Conservation (phyloP, 2,888 invertebrate genomes). For the Pegoplata infirma region DNA sequence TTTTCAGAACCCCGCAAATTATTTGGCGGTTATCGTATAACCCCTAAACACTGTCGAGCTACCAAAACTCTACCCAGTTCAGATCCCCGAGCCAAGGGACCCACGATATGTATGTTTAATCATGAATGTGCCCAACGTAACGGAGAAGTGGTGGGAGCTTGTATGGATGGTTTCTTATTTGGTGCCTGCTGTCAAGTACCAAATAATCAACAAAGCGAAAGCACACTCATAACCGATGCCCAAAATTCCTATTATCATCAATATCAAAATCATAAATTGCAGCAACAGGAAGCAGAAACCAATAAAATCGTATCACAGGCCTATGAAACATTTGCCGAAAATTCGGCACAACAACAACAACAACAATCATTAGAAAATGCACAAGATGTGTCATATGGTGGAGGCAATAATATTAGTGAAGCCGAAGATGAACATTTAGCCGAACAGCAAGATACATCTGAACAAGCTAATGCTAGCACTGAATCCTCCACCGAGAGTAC, state of each 20-base stretch:
- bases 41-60: slow-evolving; percentile 88
- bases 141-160: slow-evolving; percentile 92
- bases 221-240: slow-evolving; percentile 75
- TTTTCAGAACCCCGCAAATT: slow-evolving; percentile 82
- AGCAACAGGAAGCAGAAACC: slow-evolving; percentile 66
- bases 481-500: slow-evolving; percentile 10
- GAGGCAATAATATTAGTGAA: neutral
- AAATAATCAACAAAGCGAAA: slow-evolving; percentile 77
- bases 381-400: slow-evolving; percentile 48
- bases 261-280: slow-evolving; percentile 69
- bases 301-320: slow-evolving; percentile 66
- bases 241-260: slow-evolving; percentile 71
- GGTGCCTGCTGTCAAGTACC: slow-evolving; percentile 93
- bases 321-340: slow-evolving; percentile 68
- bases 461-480: neutral
- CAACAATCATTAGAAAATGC: slow-evolving; percentile 61
- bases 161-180: slow-evolving; percentile 90
- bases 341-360: slow-evolving; percentile 65
- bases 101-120: slow-evolving; percentile 95
- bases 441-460: slow-evolving; percentile 14
- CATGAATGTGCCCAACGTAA: slow-evolving; percentile 89
- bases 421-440: neutral
- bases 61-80: slow-evolving; percentile 81
- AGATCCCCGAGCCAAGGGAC: slow-evolving; percentile 81
- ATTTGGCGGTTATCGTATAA: slow-evolving; percentile 92